Evolutionary conservation across 1,140 invertebrate genomes (phyloP), one percentile per base, ranked within the genome.

Genomic region (Adoxophyes honmai): DNA sequence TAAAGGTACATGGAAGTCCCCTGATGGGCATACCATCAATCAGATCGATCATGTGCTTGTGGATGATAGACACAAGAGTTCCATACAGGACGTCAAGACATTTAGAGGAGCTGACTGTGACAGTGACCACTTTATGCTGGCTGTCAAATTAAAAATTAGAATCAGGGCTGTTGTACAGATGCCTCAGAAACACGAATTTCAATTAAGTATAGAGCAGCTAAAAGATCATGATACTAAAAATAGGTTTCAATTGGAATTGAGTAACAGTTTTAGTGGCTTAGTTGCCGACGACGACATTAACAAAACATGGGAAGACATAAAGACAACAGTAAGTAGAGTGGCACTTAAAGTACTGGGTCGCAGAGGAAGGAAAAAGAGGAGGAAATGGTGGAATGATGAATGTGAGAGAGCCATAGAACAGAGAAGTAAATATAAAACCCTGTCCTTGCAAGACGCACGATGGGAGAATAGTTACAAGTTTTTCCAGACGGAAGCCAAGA

Each of bases 1-100:
- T 36, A 68, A 61, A 37, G 59, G 56, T 3, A 69, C 63, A 0
- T 66, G 63, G 67, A 57, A 53, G 13, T 69, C 60, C 1, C 67
- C 60, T 1, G 56, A 63, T 33, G 59, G 57, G 10, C 0, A 13
- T 0, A 57, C 55, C 6, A 34, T 61, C 2, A 65, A 63, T 13
- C 67, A 69, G 35, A 69, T 65, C 6, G 60, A 69, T 44, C 66
- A 65, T 14, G 56, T 60, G 0, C 35, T 63, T 0, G 57, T 61
- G 1, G 60, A 63, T 6, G 39, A 57, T 10, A 52, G 58, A 39
- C 60, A 62, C n/a, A 58, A 60, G 34, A 44, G 14, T 18, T 21
- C 9, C 3, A 60, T 67, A 8, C 13, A 63, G 48, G 57, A 67
- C 15, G 34, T 60, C 0, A 57, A 52, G 16, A 7, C 34, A 0